phyloP scores from a whole-genome alignment of 2,113 vertebrate genomes.

The Pseudonaja textilis region DNA sequence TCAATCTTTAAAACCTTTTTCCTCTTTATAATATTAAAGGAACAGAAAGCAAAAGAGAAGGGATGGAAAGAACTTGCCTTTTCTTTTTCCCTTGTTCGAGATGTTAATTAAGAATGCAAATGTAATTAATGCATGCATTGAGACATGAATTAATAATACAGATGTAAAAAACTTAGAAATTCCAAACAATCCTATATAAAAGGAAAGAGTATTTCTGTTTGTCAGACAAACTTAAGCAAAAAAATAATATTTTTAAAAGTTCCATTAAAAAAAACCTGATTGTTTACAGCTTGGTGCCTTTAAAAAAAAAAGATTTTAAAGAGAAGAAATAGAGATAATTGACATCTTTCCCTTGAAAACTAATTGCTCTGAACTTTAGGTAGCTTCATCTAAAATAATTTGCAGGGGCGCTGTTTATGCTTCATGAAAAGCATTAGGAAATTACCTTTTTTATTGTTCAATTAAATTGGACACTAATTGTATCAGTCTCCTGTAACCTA shows the following conservation, averaged over 20 bases:
- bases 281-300: background rate
- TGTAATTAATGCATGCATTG: background rate
- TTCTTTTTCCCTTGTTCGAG: background rate
- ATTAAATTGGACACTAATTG: background rate
- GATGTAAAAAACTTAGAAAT: background rate
- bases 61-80: background rate
- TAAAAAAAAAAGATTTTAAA: background rate
- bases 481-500: background rate
- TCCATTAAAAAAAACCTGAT: background rate
- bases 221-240: background rate
- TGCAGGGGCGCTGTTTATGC: background rate
- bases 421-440: background rate
- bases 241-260: background rate
- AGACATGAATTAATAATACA: background rate
- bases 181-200: background rate
- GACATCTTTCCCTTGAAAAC: background rate
- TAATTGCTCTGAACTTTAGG: background rate
- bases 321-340: background rate
- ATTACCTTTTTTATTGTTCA: background rate
- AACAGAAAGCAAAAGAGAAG: background rate
- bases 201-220: background rate
- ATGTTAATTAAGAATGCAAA: background rate
- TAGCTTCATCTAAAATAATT: background rate
- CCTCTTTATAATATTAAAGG: background rate
- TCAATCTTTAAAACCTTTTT: background rate